Percentiles rank a stretch among this genome's conserved stretches.
These are phyloP conservation scores for Pocillopora verrucosa DNA, from an alignment of 64 coral and sea anemone species.

Conservation along the genomic window DNA sequence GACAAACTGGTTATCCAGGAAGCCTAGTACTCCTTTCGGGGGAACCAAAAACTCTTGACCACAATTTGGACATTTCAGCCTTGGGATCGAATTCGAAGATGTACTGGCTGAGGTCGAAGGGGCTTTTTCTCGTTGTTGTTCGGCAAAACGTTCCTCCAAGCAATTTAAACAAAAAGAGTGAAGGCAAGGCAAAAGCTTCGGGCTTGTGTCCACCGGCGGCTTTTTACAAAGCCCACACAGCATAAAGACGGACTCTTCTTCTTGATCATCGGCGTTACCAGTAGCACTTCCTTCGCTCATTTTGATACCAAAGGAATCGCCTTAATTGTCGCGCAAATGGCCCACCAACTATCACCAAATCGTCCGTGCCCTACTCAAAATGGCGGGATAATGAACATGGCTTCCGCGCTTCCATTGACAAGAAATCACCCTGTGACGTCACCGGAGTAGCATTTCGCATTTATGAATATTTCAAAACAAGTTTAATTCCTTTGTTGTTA, in stretches of 20 bases:
- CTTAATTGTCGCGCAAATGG: slow-evolving; percentile 2
- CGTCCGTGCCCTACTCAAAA: slow-evolving; percentile 18
- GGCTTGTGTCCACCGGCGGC: slow-evolving; percentile 56
- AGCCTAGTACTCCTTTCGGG: slow-evolving; percentile 79
- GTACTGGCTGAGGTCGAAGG: slow-evolving; percentile 40
- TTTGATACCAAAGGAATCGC: not conserved
- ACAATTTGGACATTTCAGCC: slow-evolving; percentile 96
- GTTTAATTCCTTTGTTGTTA: slow-evolving; percentile 36
- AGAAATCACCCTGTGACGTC: slow-evolving; percentile 42
- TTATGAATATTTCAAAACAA: slow-evolving; percentile 37
- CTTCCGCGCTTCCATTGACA: slow-evolving; percentile 46
- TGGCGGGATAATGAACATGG: slow-evolving; percentile 39
- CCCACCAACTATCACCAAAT: not conserved
- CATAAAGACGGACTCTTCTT: slow-evolving; percentile 87
- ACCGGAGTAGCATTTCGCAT: slow-evolving; percentile 14
- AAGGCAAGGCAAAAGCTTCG: slow-evolving; percentile 95
- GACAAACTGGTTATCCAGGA: slow-evolving; percentile 98
- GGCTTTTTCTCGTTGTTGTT: slow-evolving; percentile 72
- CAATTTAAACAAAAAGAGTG: slow-evolving; percentile 94
- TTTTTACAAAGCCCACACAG: slow-evolving; percentile 89
- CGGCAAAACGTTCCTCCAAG: slow-evolving; percentile 71
- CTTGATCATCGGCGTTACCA: slow-evolving; percentile 26
- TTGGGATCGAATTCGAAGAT: slow-evolving; percentile 52
- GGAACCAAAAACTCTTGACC: slow-evolving; percentile 98
- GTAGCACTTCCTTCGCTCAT: slow-evolving; percentile 72